phyloP scores from a whole-genome alignment of 1,140 invertebrate genomes.

The Diploscapter pachys region DNA sequence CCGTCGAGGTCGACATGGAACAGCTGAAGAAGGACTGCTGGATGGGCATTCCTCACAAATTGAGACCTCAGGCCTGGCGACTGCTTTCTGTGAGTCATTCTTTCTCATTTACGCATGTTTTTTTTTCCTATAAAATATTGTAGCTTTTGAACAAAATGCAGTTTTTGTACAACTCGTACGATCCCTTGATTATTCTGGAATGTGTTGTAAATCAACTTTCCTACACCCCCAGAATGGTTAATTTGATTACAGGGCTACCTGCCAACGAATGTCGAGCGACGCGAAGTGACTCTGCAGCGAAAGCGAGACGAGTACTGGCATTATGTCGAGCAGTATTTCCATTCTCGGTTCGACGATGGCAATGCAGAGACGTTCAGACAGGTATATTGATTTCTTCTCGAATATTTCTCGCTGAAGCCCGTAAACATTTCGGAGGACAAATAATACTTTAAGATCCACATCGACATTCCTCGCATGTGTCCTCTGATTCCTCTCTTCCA shows the following conservation, averaged over 20 bases:
- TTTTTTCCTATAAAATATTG: background rate
- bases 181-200: too few species aligned
- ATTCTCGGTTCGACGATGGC: constrained; percentile 82
- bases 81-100: constrained; percentile 47
- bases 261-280: constrained; percentile 80
- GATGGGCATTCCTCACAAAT: constrained; percentile 56
- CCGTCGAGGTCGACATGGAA: constrained; percentile 46
- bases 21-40: constrained; percentile 56
- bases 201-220: too few species aligned
- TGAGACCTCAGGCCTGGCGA: constrained; percentile 55
- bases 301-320: constrained; percentile 92
- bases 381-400: constrained; percentile 59
- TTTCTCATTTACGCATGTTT: background rate
- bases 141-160: too few species aligned
- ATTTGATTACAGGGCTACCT: constrained; percentile 73
- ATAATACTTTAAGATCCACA: constrained; percentile 73
- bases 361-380: constrained; percentile 91
- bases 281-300: constrained; percentile 74
- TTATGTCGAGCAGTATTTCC: constrained; percentile 91
- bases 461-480: constrained; percentile 94
- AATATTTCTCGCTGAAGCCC: background rate
- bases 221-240: too few species aligned
- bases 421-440: too few species aligned
- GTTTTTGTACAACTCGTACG: too few species aligned
- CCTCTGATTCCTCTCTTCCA: constrained; percentile 87